Percentiles rank a stretch among this genome's conserved stretches.
Evolutionary conservation across 2,888 invertebrate species (phyloP).

Genomic region (Psylliodes chrysocephalus): DNA sequence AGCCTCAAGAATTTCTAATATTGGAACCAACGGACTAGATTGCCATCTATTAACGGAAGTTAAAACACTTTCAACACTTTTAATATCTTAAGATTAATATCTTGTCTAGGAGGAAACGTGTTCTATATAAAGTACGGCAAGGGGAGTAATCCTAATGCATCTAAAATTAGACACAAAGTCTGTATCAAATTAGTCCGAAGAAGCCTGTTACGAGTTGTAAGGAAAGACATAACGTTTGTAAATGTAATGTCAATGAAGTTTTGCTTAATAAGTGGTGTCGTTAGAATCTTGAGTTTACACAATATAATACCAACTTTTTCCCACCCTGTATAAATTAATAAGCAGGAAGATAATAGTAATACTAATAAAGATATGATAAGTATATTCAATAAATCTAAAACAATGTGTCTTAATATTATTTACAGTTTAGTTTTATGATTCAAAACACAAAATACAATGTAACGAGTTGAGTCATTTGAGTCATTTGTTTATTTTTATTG

Average conservation of each 20-base stretch:
- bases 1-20: background rate
- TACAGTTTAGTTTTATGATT: too few relatives aligned
- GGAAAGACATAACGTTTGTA: background rate
- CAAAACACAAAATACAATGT: too few relatives aligned
- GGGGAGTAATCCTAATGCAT: constrained; percentile 2
- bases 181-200: background rate
- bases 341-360: too few relatives aligned
- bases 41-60: background rate
- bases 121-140: constrained; percentile 3
- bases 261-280: too few relatives aligned
- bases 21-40: background rate
- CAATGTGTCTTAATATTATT: too few relatives aligned
- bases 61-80: background rate
- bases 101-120: background rate
- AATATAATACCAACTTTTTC: too few relatives aligned
- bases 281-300: too few relatives aligned
- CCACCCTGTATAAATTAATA: too few relatives aligned
- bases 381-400: too few relatives aligned
- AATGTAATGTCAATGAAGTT: background rate
- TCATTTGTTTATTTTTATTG: too few relatives aligned
- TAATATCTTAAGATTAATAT: background rate
- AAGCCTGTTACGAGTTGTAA: background rate
- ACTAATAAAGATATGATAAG: too few relatives aligned
- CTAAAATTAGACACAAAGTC: constrained; percentile 3
- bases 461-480: too few relatives aligned